phyloP scores from a whole-genome alignment of 2,888 invertebrate genomes.

The Apamea anceps region DNA sequence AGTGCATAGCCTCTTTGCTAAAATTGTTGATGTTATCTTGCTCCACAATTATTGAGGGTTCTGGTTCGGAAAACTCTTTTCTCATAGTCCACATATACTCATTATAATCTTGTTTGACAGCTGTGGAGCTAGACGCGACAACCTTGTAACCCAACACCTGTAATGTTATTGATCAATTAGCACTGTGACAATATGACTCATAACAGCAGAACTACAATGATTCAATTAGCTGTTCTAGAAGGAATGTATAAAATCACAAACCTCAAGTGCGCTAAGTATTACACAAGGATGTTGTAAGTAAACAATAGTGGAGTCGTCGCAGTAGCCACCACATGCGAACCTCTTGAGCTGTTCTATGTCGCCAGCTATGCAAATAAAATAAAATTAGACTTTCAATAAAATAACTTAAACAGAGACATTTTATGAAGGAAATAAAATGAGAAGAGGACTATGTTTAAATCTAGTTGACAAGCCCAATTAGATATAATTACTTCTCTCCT shows the following conservation, averaged over 20 bases:
- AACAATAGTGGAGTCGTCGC: conserved; percentile 96
- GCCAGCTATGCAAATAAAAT: conserved; percentile 84
- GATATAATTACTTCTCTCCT: conserved; percentile 32
- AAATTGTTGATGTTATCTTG: conserved; percentile 91
- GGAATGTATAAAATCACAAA: conserved; percentile 70
- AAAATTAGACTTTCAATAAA: conserved; percentile 17
- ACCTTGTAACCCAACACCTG: conserved; percentile 96
- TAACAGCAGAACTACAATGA: conserved; percentile 53
- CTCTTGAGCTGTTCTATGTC: conserved; percentile 96
- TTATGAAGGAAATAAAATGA: conserved; percentile 55
- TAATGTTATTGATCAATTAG: conserved; percentile 66
- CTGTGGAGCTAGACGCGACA: conserved; percentile 96
- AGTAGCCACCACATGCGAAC: conserved; percentile 95
- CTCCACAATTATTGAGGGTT: conserved; percentile 92
- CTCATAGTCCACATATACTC: conserved; percentile 98
- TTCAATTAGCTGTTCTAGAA: conserved; percentile 35
- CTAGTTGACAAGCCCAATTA: background rate
- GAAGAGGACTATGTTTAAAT: conserved; percentile 40
- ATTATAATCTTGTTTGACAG: conserved; percentile 96
- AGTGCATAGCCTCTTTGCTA: conserved; percentile 90
- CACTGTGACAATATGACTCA: conserved; percentile 58
- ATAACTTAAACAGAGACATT: background rate
- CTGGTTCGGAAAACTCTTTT: conserved; percentile 96
- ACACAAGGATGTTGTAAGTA: conserved; percentile 97
- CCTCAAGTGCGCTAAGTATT: conserved; percentile 95